Base-by-base conservation (phyloP, 2,797 vertebrate species). In the Pantherophis alleghaniensis region DNA sequence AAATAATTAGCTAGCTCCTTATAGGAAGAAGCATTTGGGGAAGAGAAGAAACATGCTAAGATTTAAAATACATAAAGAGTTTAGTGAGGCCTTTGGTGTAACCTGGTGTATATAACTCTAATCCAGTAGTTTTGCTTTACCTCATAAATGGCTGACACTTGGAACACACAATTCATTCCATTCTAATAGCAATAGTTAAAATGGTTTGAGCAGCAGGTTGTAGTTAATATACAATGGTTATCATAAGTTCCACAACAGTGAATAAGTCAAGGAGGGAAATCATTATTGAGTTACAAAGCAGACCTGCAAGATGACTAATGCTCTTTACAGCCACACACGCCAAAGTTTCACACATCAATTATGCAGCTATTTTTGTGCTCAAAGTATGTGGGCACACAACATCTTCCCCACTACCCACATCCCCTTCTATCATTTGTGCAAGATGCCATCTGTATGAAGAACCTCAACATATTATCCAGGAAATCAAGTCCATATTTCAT, bases 281-380 rank as follows among this genome's bases (percentile, higher is more conserved):
- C 90, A 93, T 91, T 91, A 93, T 20, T 18, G 16, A 89, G 26
- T 92, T 91, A 91, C 74, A 89, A 53, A 13, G 55, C 94, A 94
- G 94, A 95, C 59, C 88, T 96, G 91, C 87, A 91, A 93, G 87
- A 88, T 97, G 96, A 97, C 94, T 97, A 96, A 96, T 91, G 88
- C 79, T 94, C 92, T 93, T 94, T 93, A 94, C 94, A 95, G 92
- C 92, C 95, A 96, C 93, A 92, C 89, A 91, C 94, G 92, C 95
- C 94, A 90, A 96, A 95, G 91, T 94, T 95, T 89, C 90, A 42
- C 57, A 95, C 32, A 87, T 95, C 95, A 95, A 95, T 97, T 95
- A 97, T 88, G 96, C 94, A 95, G 95, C 91, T 86, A 91, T 95
- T 89, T 97, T 96, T 95, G 92, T 92, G 94, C 69, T 92, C 91